Evolutionary conservation across 1,140 invertebrate genomes (phyloP).

Genomic region (Drosophila prosaltans): DNA sequence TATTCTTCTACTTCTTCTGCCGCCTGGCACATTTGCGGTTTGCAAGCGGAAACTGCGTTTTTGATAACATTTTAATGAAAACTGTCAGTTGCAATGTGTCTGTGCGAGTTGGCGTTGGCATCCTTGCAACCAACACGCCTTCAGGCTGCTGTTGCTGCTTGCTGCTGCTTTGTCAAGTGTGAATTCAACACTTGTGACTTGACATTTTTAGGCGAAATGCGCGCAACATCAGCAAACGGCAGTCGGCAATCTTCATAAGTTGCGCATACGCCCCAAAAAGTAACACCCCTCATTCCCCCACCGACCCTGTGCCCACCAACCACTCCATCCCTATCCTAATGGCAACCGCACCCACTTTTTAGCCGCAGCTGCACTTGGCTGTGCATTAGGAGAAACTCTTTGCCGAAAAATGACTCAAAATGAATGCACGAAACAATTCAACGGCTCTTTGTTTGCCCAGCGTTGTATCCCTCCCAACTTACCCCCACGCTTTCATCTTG

Average conservation of each 20-base stretch:
- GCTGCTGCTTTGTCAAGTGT: constrained; percentile 75
- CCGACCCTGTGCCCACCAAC: background rate
- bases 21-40: constrained; percentile 57
- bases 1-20: constrained; percentile 8
- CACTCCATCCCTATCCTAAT: background rate
- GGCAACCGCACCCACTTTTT: constrained; percentile 28
- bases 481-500: constrained; percentile 1
- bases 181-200: constrained; percentile 81
- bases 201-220: constrained; percentile 77
- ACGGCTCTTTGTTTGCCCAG: constrained; percentile 66
- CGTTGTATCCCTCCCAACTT: background rate
- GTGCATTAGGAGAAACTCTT: constrained; percentile 67
- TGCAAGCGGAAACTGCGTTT: constrained; percentile 59
- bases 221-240: constrained; percentile 34
- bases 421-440: constrained; percentile 66
- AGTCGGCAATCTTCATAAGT: constrained; percentile 73
- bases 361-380: constrained; percentile 61
- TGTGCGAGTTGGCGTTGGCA: constrained; percentile 38
- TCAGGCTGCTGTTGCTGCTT: constrained; percentile 30
- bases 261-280: constrained; percentile 57
- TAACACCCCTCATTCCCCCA: constrained; percentile 20
- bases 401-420: constrained; percentile 58
- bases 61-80: constrained; percentile 82
- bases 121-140: constrained; percentile 44
- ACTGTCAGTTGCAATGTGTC: constrained; percentile 70